These are phyloP conservation scores for Schizopygopsis malacanthus DNA, from an alignment of 2,797 vertebrate species.

Conservation along the genomic window DNA sequence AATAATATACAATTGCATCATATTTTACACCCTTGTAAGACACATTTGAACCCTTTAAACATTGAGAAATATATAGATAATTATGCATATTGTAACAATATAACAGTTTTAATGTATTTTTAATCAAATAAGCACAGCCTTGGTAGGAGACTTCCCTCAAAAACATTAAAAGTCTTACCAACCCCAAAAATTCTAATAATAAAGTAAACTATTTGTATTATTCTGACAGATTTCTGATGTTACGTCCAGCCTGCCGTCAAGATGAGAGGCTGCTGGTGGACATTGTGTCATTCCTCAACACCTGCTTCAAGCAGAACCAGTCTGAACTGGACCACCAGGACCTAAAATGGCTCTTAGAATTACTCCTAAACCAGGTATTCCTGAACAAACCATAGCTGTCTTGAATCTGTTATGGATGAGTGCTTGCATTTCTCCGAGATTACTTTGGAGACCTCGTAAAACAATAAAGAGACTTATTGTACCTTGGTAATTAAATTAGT, in stretches of 20 bases:
- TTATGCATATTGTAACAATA: neutral
- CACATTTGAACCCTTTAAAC: neutral
- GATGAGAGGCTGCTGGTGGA: conserved; percentile 93
- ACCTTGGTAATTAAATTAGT: conserved; percentile 60
- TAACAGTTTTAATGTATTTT: neutral
- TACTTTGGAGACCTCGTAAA: conserved; percentile 30
- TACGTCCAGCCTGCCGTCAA: conserved; percentile 87
- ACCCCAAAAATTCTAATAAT: neutral
- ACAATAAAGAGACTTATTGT: conserved; percentile 42
- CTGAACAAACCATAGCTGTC: conserved; percentile 2
- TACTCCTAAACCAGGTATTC: conserved; percentile 88
- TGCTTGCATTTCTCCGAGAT: conserved; percentile 1
- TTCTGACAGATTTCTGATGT: conserved; percentile 89
- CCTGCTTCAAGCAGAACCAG: conserved; percentile 81
- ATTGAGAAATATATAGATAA: neutral
- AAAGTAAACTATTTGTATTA: neutral
- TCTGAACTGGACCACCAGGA: conserved; percentile 72
- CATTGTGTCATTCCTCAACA: conserved; percentile 89
- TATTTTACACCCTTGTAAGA: neutral
- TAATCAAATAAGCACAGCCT: neutral
- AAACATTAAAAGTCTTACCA: neutral
- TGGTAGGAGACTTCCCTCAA: neutral
- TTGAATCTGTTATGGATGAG: conserved; percentile 6
- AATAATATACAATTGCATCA: neutral
- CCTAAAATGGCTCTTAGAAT: conserved; percentile 89